Conservation (phyloP, 2,113 vertebrate genomes). For the Poecilia latipinna region DNA sequence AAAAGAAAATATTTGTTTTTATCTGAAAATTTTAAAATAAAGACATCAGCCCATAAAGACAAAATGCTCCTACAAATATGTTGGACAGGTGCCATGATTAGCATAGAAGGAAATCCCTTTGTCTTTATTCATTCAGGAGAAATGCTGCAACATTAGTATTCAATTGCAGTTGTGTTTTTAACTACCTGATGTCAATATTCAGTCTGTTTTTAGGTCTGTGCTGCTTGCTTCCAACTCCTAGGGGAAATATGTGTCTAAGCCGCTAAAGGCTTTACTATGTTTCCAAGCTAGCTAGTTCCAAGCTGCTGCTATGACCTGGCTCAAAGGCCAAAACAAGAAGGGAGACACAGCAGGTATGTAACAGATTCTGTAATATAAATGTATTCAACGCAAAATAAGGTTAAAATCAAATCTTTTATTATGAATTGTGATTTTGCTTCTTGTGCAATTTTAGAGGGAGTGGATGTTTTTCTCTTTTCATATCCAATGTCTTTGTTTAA, state of each 20-base stretch:
- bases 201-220: constrained; percentile 11
- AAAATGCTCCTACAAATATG: neutral
- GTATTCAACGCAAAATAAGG: too few relatives aligned
- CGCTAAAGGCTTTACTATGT: constrained; percentile 16
- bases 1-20: neutral
- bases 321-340: too few relatives aligned
- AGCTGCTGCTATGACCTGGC: too few relatives aligned
- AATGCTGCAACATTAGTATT: constrained; percentile 5
- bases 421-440: too few relatives aligned
- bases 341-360: too few relatives aligned
- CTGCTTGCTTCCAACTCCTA: constrained; percentile 15
- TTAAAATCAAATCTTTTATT: too few relatives aligned
- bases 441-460: neutral
- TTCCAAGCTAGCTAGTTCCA: neutral
- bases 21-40: neutral
- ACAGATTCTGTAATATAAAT: too few relatives aligned
- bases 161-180: constrained; percentile 2
- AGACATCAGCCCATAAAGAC: constrained; percentile 1
- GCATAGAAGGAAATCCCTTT: neutral
- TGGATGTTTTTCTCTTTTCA: neutral
- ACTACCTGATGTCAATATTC: constrained; percentile 1
- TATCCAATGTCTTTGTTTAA: neutral
- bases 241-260: constrained; percentile 16
- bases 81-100: neutral
- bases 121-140: neutral